Evolutionary conservation across 2,113 vertebrate genomes (phyloP).

Genomic region (Rhagologus leucostigma): DNA sequence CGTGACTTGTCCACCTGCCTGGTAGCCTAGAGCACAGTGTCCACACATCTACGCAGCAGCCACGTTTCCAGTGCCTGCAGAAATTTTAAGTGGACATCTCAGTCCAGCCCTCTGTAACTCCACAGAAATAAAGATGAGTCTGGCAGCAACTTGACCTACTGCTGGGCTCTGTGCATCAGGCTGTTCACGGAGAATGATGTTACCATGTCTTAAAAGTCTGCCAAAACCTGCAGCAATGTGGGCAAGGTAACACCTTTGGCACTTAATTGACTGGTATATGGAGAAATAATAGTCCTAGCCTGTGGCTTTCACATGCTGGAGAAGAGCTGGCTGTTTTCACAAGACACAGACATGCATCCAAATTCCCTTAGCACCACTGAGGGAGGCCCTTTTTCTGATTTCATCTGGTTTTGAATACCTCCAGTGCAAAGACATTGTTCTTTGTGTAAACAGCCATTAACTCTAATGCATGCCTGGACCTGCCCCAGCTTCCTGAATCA

Average conservation of each 20-base stretch:
- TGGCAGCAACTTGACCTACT: neutral
- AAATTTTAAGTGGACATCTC: neutral
- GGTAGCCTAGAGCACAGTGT: neutral
- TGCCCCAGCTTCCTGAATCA: conserved; percentile 1
- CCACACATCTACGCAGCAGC: neutral
- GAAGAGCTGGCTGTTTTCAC: neutral
- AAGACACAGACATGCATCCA: neutral
- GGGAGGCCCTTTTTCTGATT: neutral
- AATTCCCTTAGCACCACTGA: neutral
- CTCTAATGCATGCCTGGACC: conserved; percentile 6
- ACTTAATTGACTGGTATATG: neutral
- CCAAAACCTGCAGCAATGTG: neutral
- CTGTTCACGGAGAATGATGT: neutral
- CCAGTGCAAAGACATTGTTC: neutral
- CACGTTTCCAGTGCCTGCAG: neutral
- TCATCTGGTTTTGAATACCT: conserved; percentile 23
- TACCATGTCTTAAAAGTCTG: neutral
- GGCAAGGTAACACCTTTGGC: neutral
- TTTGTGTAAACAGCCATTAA: conserved; percentile 47
- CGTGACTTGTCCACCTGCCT: fast-evolving
- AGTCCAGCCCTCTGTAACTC: neutral
- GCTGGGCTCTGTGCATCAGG: neutral
- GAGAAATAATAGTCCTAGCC: neutral
- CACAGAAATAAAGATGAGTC: neutral
- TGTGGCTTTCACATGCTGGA: neutral